Conservation (phyloP, 2,888 invertebrate genomes). For the Poecilus cupreus region DNA sequence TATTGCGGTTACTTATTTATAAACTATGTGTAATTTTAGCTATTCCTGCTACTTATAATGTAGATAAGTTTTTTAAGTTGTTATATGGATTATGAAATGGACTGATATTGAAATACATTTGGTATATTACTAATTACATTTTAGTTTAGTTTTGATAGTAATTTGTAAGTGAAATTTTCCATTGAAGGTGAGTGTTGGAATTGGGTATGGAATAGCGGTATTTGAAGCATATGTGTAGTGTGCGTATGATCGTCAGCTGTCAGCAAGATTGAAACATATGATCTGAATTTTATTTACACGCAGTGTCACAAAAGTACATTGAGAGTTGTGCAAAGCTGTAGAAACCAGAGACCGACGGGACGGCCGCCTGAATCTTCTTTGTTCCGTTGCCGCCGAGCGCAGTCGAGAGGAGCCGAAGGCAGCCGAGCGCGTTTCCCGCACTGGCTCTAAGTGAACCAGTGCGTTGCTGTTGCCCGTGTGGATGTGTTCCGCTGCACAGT, state of each 20-base stretch:
- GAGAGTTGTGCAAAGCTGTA: background rate
- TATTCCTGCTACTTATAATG: no score
- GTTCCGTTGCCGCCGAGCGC: constrained; percentile 50
- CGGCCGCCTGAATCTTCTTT: constrained; percentile 41
- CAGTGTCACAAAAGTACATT: background rate
- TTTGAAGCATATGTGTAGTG: background rate
- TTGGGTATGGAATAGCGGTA: background rate
- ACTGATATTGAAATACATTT: no score
- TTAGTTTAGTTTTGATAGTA: no score
- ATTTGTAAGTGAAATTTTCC: no score
- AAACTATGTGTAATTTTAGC: no score
- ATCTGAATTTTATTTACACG: constrained; percentile 28
- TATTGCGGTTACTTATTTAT: no score
- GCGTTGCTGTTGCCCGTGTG: constrained; percentile 52
- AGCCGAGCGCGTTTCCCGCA: constrained; percentile 42
- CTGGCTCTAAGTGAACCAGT: constrained; percentile 34
- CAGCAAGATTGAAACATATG: constrained; percentile 40
- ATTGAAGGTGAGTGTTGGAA: no score
- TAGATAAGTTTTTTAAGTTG: no score
- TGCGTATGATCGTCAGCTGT: constrained; percentile 37
- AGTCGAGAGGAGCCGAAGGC: constrained; percentile 28
- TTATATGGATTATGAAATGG: no score
- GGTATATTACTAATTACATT: no score
- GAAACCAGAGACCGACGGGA: background rate
- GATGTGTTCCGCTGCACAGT: constrained; percentile 44